Evolutionary conservation across 2,888 invertebrate genomes (phyloP), one percentile per base, ranked within the genome.

Genomic region (Miltochrista miniata): DNA sequence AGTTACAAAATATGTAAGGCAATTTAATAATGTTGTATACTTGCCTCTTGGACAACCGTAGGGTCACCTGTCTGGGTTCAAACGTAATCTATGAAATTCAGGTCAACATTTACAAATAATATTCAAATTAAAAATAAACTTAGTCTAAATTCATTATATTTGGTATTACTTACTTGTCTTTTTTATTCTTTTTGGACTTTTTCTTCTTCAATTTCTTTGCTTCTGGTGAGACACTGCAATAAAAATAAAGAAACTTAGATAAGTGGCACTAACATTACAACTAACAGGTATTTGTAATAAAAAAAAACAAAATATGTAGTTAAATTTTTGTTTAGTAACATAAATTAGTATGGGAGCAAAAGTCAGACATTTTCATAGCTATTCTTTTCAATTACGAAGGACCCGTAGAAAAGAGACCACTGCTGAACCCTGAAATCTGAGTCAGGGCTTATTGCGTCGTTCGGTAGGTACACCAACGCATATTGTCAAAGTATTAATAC

Each of bases 201-300:
- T 96, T 96, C 93, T 95, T 96, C 89, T 96, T 96, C 59, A 94
- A 90, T 76, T 94, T 95, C 84, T 95, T 96, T 24, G 93, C 92
- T 74, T 96, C 96, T 64, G 95, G 95, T 45, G 95, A 95, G 39
- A 94, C 93, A 74, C 96, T 96, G 87, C 82, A 90, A 63, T 61
- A 33, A 40, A 18, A 39, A 35, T 33, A n/a, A 36, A 24, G 0
- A 24, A 14, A 35, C 13, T 44, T 2, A 44, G 24, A 44, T 0
- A 7, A 18, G 18, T 7, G 0, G 7, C 5, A 24, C 18, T 5
- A 4, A 24, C 18, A 4, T n/a, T n/a, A n/a, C n/a, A n/a, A n/a
- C n/a, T n/a, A n/a, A n/a, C n/a, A n/a, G n/a, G n/a, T n/a, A n/a
- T n/a, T n/a, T n/a, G n/a, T n/a, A n/a, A n/a, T n/a, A n/a, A n/a